These are phyloP conservation scores for Pantherophis alleghaniensis DNA, from an alignment of 2,797 vertebrate genomes.

Conservation along the genomic window DNA sequence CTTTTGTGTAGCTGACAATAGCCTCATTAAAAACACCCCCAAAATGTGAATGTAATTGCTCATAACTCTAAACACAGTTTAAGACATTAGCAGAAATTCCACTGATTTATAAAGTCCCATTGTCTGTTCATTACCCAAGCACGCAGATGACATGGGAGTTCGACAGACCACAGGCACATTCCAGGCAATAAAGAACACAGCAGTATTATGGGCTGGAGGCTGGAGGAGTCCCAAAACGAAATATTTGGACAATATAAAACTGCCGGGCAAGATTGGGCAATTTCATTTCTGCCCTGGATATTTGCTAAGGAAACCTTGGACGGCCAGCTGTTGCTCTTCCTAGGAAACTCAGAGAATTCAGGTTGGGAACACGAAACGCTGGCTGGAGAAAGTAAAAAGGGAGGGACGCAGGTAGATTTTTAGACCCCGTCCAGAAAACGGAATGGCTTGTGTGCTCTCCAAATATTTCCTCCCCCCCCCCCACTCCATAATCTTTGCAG, in stretches of 20 bases:
- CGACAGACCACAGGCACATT: conserved; percentile 40
- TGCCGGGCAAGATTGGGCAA: conserved; percentile 8
- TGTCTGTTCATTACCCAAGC: conserved; percentile 40
- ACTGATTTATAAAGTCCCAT: conserved; percentile 9
- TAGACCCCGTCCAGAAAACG: neutral
- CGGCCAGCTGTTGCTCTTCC: conserved; percentile 23
- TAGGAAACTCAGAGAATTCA: neutral
- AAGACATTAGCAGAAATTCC: conserved; percentile 42
- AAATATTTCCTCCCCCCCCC: neutral
- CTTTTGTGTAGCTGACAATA: conserved; percentile 28
- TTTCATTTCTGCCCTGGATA: conserved; percentile 28
- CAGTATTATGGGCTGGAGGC: conserved; percentile 19
- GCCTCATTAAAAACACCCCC: conserved; percentile 39
- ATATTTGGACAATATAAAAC: conserved; percentile 9
- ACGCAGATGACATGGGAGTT: neutral
- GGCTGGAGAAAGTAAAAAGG: neutral
- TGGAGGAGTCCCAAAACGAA: neutral
- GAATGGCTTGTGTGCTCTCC: neutral
- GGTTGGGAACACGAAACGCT: neutral
- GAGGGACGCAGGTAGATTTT: neutral
- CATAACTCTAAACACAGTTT: conserved; percentile 31
- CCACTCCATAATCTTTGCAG: neutral
- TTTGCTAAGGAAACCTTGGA: neutral
- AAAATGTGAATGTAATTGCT: conserved; percentile 44
- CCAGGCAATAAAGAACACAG: conserved; percentile 27